These are phyloP conservation scores for Stenodema calcarata DNA, from an alignment of 2,888 invertebrate species.

Conservation along the genomic window DNA sequence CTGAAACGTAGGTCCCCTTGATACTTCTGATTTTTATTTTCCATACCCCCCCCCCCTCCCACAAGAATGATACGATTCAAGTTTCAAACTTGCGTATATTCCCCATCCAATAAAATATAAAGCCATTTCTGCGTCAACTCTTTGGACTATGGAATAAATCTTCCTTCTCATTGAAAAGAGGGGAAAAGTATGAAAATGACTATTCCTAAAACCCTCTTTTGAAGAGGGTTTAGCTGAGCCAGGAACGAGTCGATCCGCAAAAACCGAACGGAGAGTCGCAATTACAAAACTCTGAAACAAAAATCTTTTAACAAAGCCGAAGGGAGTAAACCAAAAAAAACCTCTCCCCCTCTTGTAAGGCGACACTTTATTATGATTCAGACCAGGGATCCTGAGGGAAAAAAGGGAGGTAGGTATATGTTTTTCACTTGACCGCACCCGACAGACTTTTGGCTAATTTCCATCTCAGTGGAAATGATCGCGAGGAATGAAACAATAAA, in stretches of 20 bases:
- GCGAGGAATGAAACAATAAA: conserved; percentile 36
- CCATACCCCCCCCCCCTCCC: too few relatives aligned
- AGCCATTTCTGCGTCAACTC: background rate
- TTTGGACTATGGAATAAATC: background rate
- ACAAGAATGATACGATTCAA: too few relatives aligned
- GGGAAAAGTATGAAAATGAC: background rate
- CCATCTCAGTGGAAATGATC: conserved; percentile 23
- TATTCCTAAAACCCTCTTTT: background rate
- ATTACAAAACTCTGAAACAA: conserved; percentile 43
- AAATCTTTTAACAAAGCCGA: conserved; percentile 41
- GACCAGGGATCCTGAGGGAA: background rate
- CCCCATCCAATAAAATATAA: background rate
- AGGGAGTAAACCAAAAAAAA: background rate
- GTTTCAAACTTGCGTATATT: background rate
- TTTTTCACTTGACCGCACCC: conserved; percentile 32
- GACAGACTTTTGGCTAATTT: conserved; percentile 38
- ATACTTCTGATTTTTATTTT: too few relatives aligned
- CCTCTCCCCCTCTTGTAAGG: background rate
- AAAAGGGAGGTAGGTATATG: background rate
- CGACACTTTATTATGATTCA: conserved; percentile 37
- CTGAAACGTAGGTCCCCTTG: too few relatives aligned
- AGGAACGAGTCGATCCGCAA: conserved; percentile 25
- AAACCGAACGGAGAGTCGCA: conserved; percentile 12
- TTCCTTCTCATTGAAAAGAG: background rate
- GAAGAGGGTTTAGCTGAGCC: conserved; percentile 4